Conservation (phyloP, 2,113 vertebrate species). For the Tragelaphus imberbis region DNA sequence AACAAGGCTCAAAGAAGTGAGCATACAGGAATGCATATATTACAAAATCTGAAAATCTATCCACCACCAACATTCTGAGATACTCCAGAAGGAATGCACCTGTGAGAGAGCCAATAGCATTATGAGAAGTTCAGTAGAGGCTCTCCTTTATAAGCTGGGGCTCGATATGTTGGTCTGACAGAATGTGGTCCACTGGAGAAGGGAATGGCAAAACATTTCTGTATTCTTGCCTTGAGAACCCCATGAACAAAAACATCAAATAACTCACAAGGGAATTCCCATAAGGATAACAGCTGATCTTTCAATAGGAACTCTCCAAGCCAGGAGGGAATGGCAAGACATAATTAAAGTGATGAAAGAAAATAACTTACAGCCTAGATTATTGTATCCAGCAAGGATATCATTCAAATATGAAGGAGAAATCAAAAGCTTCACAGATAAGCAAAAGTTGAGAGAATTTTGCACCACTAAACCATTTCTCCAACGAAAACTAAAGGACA, state of each 20-base stretch:
- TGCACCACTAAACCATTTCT: too few relatives aligned
- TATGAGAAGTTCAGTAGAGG: rapidly evolving
- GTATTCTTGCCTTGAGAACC: not conserved
- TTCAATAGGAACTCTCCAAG: too few relatives aligned
- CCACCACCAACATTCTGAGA: not conserved
- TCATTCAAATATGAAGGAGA: too few relatives aligned
- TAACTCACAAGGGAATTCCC: too few relatives aligned
- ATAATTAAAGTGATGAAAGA: too few relatives aligned
- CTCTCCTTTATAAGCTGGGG: not conserved
- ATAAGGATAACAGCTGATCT: too few relatives aligned
- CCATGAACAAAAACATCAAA: not conserved
- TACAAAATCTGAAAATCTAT: not conserved
- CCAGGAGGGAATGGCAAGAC: too few relatives aligned
- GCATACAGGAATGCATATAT: not conserved
- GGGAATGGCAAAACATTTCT: not conserved
- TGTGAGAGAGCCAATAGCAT: not conserved
- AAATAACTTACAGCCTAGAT: too few relatives aligned
- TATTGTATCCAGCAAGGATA: too few relatives aligned
- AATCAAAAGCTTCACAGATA: too few relatives aligned
- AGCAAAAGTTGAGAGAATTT: too few relatives aligned
- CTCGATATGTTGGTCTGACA: not conserved
- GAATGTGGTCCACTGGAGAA: not conserved
- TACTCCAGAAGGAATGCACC: not conserved
- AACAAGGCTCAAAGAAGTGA: not conserved
- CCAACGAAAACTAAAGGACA: too few relatives aligned